Percentiles rank a stretch among this genome's conserved stretches.
phyloP scores from a whole-genome alignment of 2,888 invertebrate genomes.

The Caenorhabditis japonica region DNA sequence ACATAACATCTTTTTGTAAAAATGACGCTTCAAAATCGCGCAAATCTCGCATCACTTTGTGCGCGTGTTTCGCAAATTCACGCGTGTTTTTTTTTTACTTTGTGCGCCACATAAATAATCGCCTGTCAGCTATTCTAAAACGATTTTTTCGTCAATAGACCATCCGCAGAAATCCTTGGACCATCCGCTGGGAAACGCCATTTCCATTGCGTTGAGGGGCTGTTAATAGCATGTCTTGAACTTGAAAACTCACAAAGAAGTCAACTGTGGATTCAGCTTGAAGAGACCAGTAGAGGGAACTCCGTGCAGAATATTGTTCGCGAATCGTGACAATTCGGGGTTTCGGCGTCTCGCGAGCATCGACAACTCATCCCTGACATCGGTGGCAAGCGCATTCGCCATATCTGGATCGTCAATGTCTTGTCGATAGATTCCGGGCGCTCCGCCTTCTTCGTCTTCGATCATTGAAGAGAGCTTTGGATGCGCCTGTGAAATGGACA shows the following conservation, averaged over 20 bases:
- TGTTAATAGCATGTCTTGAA: no score
- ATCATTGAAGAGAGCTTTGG: constrained; percentile 67
- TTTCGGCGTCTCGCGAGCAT: constrained; percentile 62
- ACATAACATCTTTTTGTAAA: no score
- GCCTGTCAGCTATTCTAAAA: no score
- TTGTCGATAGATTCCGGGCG: constrained; percentile 66
- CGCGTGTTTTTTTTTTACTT: no score
- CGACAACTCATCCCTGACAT: constrained; percentile 66
- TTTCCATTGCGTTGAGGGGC: no score
- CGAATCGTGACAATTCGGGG: constrained; percentile 53
- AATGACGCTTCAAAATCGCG: no score
- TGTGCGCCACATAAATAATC: no score
- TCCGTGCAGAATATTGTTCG: constrained; percentile 63
- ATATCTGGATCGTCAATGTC: constrained; percentile 74
- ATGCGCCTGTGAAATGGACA: constrained; percentile 66
- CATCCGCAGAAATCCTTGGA: no score
- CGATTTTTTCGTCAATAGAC: no score
- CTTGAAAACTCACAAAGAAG: constrained; percentile 54
- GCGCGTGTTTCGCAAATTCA: no score
- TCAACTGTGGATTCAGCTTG: constrained; percentile 56
- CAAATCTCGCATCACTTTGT: no score
- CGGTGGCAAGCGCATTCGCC: constrained; percentile 65
- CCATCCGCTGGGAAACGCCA: no score
- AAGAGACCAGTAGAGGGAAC: constrained; percentile 64
- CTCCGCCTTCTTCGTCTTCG: constrained; percentile 68